Evolutionary conservation across 2,797 vertebrate genomes (phyloP).

Genomic region (Orientallactaga sibirica): DNA sequence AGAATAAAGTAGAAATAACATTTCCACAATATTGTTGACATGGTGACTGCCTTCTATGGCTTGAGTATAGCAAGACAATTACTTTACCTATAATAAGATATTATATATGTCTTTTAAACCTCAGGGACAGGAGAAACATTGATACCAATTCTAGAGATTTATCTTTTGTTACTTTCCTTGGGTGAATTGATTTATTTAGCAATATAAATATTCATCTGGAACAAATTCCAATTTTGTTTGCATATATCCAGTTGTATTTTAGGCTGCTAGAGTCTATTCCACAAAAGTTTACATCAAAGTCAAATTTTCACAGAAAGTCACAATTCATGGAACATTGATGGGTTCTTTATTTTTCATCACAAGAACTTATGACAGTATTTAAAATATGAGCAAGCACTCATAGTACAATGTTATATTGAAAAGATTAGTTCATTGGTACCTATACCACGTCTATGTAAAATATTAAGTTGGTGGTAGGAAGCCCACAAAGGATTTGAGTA

Average conservation of each 20-base stretch:
- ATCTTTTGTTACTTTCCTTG: conserved; percentile 11
- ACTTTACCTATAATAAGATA: neutral
- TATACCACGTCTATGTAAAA: neutral
- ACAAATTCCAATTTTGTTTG: conserved; percentile 45
- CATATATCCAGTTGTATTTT: conserved; percentile 31
- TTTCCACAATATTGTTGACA: neutral
- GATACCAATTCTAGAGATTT: neutral
- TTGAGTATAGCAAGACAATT: conserved; percentile 36
- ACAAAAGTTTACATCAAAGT: neutral
- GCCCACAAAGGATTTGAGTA: neutral
- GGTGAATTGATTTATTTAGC: conserved; percentile 52
- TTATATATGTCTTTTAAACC: neutral
- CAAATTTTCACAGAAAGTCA: neutral
- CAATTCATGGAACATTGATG: conserved; percentile 10
- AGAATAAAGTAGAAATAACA: neutral
- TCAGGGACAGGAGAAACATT: neutral
- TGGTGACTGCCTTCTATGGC: neutral
- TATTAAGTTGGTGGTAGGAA: conserved; percentile 13
- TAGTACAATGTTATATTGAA: neutral
- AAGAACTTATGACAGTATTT: conserved; percentile 41
- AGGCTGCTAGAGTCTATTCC: neutral
- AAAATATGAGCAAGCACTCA: conserved; percentile 22
- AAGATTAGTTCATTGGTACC: conserved; percentile 24
- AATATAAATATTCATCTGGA: neutral
- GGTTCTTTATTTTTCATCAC: conserved; percentile 38